phyloP scores from a whole-genome alignment of 1,140 invertebrate genomes.

The Ceratina australensis region DNA sequence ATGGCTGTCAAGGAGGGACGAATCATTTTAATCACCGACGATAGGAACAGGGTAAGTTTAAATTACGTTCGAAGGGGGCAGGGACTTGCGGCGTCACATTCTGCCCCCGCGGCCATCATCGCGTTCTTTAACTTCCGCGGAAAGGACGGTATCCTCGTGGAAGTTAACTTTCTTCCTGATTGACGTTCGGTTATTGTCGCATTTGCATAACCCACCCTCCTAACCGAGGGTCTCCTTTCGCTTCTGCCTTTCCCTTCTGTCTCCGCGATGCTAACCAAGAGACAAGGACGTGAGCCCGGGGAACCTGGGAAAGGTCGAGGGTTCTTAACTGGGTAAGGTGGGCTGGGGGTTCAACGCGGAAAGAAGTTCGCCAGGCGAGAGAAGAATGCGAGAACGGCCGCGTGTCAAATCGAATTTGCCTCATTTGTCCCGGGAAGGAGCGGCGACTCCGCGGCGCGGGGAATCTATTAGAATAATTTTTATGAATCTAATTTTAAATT shows the following conservation, averaged over 20 bases:
- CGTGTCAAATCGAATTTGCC: constrained; percentile 79
- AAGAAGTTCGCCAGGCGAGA: constrained; percentile 50
- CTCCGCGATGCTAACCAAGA: constrained; percentile 59
- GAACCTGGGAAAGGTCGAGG: background rate
- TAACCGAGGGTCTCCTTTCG: constrained; percentile 31
- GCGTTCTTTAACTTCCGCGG: constrained; percentile 59
- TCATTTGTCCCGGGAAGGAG: constrained; percentile 69
- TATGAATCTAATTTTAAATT: constrained; percentile 80
- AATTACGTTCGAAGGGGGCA: constrained; percentile 60
- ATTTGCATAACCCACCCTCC: constrained; percentile 75
- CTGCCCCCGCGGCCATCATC: constrained; percentile 37
- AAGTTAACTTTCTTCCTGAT: constrained; percentile 76
- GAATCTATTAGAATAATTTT: constrained; percentile 81
- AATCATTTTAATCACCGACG: constrained; percentile 42
- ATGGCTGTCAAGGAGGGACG: background rate
- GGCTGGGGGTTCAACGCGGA: background rate
- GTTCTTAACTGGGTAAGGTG: background rate
- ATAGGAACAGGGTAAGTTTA: constrained; percentile 51
- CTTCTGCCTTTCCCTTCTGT: constrained; percentile 46
- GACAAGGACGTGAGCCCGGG: constrained; percentile 39
- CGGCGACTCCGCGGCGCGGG: constrained; percentile 62
- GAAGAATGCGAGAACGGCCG: constrained; percentile 63
- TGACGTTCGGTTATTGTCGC: constrained; percentile 78
- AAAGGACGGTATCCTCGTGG: constrained; percentile 49
- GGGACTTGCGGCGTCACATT: constrained; percentile 32